These are phyloP conservation scores for Myotis daubentonii DNA, from an alignment of 2,797 vertebrate species.

Conservation along the genomic window DNA sequence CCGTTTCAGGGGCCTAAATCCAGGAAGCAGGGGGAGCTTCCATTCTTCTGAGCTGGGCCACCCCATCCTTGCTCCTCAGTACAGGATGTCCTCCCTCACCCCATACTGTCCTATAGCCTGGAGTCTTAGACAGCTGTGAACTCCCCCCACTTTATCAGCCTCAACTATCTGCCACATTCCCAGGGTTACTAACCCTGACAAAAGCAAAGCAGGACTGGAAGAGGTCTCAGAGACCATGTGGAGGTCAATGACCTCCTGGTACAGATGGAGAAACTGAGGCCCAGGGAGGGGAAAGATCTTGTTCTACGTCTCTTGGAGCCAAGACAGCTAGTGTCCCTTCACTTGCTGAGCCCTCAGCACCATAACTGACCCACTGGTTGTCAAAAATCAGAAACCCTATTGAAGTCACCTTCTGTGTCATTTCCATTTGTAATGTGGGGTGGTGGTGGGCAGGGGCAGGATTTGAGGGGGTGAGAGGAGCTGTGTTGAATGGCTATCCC, in stretches of 20 bases:
- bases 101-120: not conserved
- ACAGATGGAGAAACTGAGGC: not conserved
- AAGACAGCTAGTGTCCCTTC: not conserved
- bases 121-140: not conserved
- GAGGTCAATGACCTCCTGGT: not conserved
- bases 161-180: not conserved
- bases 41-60: not conserved
- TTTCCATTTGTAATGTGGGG: not conserved
- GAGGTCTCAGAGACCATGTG: not conserved
- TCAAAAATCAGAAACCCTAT: not conserved
- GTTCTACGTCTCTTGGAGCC: not conserved
- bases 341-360: not conserved
- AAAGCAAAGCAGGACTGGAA: not conserved
- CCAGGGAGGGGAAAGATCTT: not conserved
- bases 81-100: not conserved
- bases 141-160: no score
- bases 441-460: not conserved
- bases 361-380: not conserved
- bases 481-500: not conserved
- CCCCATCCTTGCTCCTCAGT: not conserved
- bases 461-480: not conserved
- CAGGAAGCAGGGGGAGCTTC: not conserved
- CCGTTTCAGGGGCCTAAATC: not conserved
- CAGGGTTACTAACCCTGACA: not conserved
- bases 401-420: not conserved